These are phyloP conservation scores for Hemicrepidius hirtus DNA, from an alignment of 2,888 invertebrate species.

Conservation along the genomic window DNA sequence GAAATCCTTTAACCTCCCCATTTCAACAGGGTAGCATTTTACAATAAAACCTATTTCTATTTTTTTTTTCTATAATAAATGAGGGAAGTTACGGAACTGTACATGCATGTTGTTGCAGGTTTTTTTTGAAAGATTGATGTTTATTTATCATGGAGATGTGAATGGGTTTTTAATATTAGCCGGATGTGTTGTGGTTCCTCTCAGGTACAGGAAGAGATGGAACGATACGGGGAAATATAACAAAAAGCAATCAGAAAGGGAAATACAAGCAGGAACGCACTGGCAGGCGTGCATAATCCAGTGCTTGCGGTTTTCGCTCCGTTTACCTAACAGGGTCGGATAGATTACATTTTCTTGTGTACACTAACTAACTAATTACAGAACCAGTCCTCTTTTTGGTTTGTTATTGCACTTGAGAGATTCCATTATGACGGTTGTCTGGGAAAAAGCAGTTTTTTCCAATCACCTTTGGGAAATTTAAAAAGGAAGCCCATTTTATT, in stretches of 20 bases:
- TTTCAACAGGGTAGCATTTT: no score
- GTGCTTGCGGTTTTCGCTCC: constrained; percentile 35
- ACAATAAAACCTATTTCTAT: no score
- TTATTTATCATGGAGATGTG: no score
- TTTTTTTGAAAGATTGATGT: no score
- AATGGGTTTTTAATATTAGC: constrained; percentile 5
- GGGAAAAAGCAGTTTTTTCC: background rate
- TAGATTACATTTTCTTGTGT: constrained; percentile 34
- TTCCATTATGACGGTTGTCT: background rate
- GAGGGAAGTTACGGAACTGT: no score
- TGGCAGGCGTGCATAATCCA: constrained; percentile 35
- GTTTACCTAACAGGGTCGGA: constrained; percentile 29
- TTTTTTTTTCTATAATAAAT: no score
- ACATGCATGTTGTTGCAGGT: no score
- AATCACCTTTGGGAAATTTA: background rate
- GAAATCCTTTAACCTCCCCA: no score
- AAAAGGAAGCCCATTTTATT: no score
- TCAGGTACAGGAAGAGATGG: constrained; percentile 18
- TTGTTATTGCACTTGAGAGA: background rate
- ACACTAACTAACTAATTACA: constrained; percentile 28
- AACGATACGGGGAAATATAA: constrained; percentile 34
- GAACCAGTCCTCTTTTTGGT: background rate
- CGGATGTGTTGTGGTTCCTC: constrained; percentile 3
- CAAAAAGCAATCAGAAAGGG: constrained; percentile 38
- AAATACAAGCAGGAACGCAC: constrained; percentile 4